phyloP scores from a whole-genome alignment of 2,888 invertebrate species.

The Drosophila nigricruria region DNA sequence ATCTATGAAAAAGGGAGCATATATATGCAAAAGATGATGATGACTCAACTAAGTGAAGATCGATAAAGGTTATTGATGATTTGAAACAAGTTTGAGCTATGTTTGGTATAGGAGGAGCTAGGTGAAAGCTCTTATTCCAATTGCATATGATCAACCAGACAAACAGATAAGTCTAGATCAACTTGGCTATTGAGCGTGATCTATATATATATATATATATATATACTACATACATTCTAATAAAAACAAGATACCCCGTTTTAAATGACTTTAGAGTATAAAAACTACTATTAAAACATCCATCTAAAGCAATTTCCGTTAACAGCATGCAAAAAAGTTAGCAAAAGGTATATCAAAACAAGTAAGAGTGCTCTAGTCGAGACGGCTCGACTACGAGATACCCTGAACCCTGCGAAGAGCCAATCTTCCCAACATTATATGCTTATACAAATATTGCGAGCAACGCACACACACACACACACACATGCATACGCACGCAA shows the following conservation, averaged over 20 bases:
- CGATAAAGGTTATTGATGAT: not conserved
- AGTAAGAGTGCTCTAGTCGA: too few relatives aligned
- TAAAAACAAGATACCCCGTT: not conserved
- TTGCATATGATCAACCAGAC: too few relatives aligned
- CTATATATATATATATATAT: too few relatives aligned
- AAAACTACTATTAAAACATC: conserved; percentile 40
- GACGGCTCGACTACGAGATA: too few relatives aligned
- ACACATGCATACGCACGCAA: too few relatives aligned
- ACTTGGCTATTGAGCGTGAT: too few relatives aligned
- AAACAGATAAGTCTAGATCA: too few relatives aligned
- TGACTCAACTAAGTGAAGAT: not conserved
- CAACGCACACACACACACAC: too few relatives aligned
- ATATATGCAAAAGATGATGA: not conserved
- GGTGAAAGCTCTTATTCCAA: not conserved
- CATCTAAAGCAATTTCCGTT: conserved; percentile 46
- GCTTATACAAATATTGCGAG: too few relatives aligned
- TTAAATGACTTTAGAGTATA: not conserved
- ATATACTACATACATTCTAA: not conserved
- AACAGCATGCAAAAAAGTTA: conserved; percentile 32
- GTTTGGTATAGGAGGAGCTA: not conserved
- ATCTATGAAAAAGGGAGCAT: not conserved
- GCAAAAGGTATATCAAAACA: not conserved
- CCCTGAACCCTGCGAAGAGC: too few relatives aligned
- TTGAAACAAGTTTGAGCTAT: not conserved
- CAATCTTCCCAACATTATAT: too few relatives aligned